Evolutionary conservation across 2,888 invertebrate species (phyloP).

Genomic region (Epirrhoe alternata): DNA sequence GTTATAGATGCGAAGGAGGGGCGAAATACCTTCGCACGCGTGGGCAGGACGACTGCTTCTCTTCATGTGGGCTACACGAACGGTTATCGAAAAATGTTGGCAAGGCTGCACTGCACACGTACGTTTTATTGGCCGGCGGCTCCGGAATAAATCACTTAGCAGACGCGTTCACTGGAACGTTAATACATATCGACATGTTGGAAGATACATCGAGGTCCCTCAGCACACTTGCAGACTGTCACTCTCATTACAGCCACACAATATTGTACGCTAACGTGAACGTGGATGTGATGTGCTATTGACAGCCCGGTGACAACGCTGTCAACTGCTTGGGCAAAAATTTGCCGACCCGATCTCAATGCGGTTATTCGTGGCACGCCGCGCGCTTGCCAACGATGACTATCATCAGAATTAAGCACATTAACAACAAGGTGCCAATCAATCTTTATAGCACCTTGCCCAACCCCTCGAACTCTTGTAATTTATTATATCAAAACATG

Average conservation of each 20-base stretch:
- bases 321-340: constrained; percentile 51
- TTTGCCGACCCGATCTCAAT: constrained; percentile 66
- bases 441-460: constrained; percentile 66
- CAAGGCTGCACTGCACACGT: constrained; percentile 44
- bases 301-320: constrained; percentile 41
- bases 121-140: constrained; percentile 48
- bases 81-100: constrained; percentile 49
- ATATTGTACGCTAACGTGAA: constrained; percentile 17
- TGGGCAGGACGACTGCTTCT: constrained; percentile 57
- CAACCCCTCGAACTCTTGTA: constrained; percentile 64
- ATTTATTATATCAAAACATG: constrained; percentile 65
- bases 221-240: constrained; percentile 21
- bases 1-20: constrained; percentile 48
- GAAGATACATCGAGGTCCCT: constrained; percentile 37
- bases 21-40: constrained; percentile 64
- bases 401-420: constrained; percentile 63
- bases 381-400: constrained; percentile 64
- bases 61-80: constrained; percentile 45
- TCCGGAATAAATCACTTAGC: constrained; percentile 45
- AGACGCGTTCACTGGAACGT: constrained; percentile 39
- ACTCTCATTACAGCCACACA: constrained; percentile 23
- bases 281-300: constrained; percentile 27
- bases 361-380: constrained; percentile 51
- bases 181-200: constrained; percentile 40
- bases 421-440: constrained; percentile 69